phyloP scores from a whole-genome alignment of 2,888 invertebrate species.

The Drosophila infuscata region DNA sequence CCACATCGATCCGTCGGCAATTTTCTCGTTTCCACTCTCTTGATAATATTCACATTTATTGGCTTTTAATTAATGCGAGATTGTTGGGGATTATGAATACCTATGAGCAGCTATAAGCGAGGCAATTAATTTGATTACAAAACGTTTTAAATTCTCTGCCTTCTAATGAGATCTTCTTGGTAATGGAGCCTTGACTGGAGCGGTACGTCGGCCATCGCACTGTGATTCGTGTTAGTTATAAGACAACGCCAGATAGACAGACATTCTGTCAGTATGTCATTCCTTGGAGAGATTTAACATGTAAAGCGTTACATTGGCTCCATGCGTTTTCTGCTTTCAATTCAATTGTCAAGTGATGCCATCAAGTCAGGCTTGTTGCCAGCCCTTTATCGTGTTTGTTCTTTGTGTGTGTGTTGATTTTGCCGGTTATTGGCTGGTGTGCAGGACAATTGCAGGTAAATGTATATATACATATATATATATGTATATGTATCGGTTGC shows the following conservation, averaged over 20 bases:
- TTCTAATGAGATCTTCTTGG: conserved; percentile 29
- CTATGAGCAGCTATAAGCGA: conserved; percentile 56
- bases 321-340: conserved; percentile 41
- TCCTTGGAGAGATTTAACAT: conserved; percentile 13
- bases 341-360: conserved; percentile 72
- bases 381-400: conserved; percentile 28
- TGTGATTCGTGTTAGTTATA: conserved; percentile 10
- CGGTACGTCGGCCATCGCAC: background rate
- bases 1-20: background rate
- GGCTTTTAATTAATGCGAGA: conserved; percentile 74
- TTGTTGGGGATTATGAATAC: conserved; percentile 68
- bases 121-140: conserved; percentile 70
- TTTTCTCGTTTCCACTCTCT: conserved; percentile 14
- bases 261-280: background rate
- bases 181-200: background rate
- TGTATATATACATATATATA: conserved; percentile 13
- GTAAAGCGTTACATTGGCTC: conserved; percentile 10
- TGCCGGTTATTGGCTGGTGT: conserved; percentile 38
- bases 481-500: background rate
- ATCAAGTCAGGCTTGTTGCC: conserved; percentile 54
- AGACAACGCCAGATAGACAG: background rate
- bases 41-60: conserved; percentile 66
- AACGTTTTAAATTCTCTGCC: conserved; percentile 50
- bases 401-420: conserved; percentile 20
- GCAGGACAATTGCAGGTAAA: conserved; percentile 42